Percentiles rank a stretch among this genome's conserved stretches.
Evolutionary conservation across 2,888 invertebrate genomes (phyloP).

Genomic region (Tortricodes alternella): DNA sequence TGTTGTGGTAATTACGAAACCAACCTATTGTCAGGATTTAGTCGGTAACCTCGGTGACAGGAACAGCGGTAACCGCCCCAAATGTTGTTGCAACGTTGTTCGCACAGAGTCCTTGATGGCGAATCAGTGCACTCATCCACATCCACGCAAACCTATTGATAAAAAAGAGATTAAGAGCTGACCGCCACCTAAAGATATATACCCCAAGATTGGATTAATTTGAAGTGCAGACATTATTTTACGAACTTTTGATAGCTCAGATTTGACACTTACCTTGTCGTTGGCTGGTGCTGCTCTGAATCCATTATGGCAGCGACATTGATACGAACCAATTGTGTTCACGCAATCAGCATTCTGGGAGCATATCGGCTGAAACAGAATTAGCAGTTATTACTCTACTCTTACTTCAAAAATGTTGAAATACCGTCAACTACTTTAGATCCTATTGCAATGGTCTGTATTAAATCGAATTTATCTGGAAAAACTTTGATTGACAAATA

Average conservation of each 20-base stretch:
- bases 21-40: constrained; percentile 87
- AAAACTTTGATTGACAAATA: too few species aligned
- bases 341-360: constrained; percentile 73
- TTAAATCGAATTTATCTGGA: too few species aligned
- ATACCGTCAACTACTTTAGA: too few species aligned
- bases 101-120: constrained; percentile 82
- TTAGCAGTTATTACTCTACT: too few species aligned
- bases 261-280: constrained; percentile 69
- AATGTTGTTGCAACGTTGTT: constrained; percentile 94
- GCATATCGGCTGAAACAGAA: constrained; percentile 61
- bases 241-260: too few species aligned
- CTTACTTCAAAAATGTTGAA: too few species aligned
- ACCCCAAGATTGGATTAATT: too few species aligned
- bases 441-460: too few species aligned
- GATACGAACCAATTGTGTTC: constrained; percentile 75
- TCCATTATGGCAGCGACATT: constrained; percentile 70
- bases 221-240: constrained; percentile 1
- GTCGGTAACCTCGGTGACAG: constrained; percentile 91
- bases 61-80: constrained; percentile 95
- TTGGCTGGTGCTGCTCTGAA: constrained; percentile 71
- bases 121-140: constrained; percentile 85
- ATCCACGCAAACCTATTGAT: constrained; percentile 79
- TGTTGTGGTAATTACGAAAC: neutral
- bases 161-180: neutral
- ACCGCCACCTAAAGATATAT: too few species aligned